Percentiles rank a stretch among this genome's conserved stretches.
These are phyloP conservation scores for Paramuricea clavata DNA, from an alignment of 92 coral and sea anemone genomes.

Conservation along the genomic window DNA sequence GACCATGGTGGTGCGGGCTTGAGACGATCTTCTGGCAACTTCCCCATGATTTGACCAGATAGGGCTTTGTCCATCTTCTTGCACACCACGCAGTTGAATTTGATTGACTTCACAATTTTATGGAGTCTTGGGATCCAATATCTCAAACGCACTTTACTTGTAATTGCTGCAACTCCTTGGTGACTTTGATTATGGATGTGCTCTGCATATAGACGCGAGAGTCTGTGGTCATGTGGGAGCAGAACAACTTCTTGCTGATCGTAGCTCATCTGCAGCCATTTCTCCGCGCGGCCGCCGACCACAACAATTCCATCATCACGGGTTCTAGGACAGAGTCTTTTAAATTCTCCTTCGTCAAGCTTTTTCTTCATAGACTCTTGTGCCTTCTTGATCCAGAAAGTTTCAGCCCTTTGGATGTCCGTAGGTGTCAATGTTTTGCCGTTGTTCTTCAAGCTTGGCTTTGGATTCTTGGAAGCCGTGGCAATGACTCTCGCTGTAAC, in stretches of 20 bases:
- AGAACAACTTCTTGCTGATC: slow-evolving; percentile 60
- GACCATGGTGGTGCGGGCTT: slow-evolving; percentile 72
- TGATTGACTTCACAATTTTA: slow-evolving; percentile 58
- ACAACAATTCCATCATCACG: slow-evolving; percentile 65
- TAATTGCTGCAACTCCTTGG: slow-evolving; percentile 59
- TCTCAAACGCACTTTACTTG: slow-evolving; percentile 57
- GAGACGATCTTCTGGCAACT: slow-evolving; percentile 61
- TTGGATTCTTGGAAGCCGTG: slow-evolving; percentile 49
- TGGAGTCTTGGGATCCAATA: slow-evolving; percentile 68
- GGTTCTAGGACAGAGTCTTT: slow-evolving; percentile 68
- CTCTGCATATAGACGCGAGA: slow-evolving; percentile 64
- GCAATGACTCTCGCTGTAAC: slow-evolving; percentile 69
- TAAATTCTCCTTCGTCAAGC: slow-evolving; percentile 64
- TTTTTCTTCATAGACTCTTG: slow-evolving; percentile 52
- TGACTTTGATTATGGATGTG: slow-evolving; percentile 61
- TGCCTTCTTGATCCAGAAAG: slow-evolving; percentile 70
- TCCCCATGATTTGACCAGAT: slow-evolving; percentile 45
- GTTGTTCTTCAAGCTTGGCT: slow-evolving; percentile 60
- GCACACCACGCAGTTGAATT: slow-evolving; percentile 63
- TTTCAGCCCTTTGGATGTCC: slow-evolving; percentile 61
- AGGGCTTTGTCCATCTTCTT: slow-evolving; percentile 9
- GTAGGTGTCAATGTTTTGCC: slow-evolving; percentile 22
- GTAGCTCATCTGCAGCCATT: slow-evolving; percentile 70
- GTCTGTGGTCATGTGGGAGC: slow-evolving; percentile 64
- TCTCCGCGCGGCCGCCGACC: slow-evolving; percentile 68